These are phyloP conservation scores for Phalacrocorax pelagicus DNA, from an alignment of 2,113 vertebrate genomes.

Conservation along the genomic window DNA sequence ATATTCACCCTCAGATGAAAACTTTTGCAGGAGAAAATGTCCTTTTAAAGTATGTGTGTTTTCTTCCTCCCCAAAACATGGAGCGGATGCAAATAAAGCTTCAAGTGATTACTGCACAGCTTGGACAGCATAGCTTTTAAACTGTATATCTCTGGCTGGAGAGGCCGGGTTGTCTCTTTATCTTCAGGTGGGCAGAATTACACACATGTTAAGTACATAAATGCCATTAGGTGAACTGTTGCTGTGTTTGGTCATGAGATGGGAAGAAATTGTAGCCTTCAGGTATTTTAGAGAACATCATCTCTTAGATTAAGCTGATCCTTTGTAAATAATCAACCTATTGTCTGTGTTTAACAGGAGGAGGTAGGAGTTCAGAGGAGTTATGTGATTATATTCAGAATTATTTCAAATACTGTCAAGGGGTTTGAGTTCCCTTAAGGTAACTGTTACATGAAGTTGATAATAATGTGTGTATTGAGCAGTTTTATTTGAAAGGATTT, in stretches of 20 bases:
- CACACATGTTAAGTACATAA: neutral
- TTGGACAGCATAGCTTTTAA: neutral
- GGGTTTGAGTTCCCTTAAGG: constrained; percentile 5
- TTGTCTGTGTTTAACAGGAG: neutral
- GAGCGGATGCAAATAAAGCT: neutral
- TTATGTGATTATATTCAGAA: neutral
- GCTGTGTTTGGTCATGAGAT: neutral
- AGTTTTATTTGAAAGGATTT: neutral
- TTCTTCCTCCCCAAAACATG: neutral
- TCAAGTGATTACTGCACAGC: neutral
- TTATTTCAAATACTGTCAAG: neutral
- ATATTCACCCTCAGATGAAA: neutral
- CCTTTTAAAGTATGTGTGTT: fast-evolving
- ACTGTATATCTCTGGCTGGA: neutral
- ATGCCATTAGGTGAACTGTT: neutral
- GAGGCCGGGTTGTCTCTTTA: neutral
- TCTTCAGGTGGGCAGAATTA: neutral
- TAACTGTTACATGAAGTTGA: neutral
- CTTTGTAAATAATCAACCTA: neutral
- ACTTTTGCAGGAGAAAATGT: neutral
- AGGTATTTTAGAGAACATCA: neutral
- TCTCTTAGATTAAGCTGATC: neutral
- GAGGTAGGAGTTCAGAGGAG: constrained; percentile 3
- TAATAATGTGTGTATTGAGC: neutral
- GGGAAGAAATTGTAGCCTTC: neutral